These are phyloP conservation scores for Tetramorium simillimum DNA, from an alignment of 1,140 invertebrate species.

Conservation along the genomic window DNA sequence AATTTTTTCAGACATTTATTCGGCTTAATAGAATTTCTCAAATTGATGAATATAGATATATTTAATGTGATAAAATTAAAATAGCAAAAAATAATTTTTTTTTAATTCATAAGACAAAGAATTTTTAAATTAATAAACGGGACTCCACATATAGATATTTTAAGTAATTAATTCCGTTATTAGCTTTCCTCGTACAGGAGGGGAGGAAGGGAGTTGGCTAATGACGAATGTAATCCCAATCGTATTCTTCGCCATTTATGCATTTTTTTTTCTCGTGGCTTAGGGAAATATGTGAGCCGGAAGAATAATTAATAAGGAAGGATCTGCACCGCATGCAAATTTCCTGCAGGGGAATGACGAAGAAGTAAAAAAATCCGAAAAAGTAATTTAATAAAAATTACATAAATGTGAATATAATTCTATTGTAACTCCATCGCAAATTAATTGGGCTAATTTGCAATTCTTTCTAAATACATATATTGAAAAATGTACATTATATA, in stretches of 20 bases:
- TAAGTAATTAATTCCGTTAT: background rate
- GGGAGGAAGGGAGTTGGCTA: background rate
- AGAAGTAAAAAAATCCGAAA: background rate
- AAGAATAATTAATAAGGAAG: slow-evolving; percentile 1
- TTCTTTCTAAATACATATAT: background rate
- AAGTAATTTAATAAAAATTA: background rate
- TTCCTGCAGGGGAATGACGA: background rate
- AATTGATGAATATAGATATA: background rate
- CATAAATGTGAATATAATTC: background rate
- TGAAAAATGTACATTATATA: background rate
- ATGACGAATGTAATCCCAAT: background rate
- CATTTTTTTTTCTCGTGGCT: background rate
- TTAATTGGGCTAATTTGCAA: background rate
- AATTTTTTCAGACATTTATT: background rate
- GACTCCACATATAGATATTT: background rate
- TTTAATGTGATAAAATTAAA: background rate
- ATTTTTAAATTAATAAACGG: background rate
- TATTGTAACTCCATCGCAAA: background rate
- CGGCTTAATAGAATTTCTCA: background rate
- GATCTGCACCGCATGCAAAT: background rate
- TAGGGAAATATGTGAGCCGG: background rate
- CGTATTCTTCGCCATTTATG: background rate
- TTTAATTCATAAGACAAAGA: background rate
- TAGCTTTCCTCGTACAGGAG: background rate
- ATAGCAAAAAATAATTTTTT: background rate